Evolutionary conservation across 2,888 invertebrate genomes (phyloP), one percentile per base, ranked within the genome.

Genomic region (Zelleria hepariella): DNA sequence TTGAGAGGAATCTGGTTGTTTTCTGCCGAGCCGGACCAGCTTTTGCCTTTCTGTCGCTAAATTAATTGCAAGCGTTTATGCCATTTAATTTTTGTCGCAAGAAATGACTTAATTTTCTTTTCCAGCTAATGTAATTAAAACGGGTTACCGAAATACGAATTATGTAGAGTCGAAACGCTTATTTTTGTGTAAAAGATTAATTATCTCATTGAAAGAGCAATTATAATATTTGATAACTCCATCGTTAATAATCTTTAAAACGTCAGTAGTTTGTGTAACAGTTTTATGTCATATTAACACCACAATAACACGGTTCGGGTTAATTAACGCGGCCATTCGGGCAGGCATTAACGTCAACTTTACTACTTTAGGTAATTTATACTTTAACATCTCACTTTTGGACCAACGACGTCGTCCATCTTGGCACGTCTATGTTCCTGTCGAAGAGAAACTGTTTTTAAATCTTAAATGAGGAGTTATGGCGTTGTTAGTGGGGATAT

Each of bases 291-390:
- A 66, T 67, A 73, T 71, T 71, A 75, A 75, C 74, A 23, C 10
- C 56, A 42, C 47, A 27, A 56, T 56, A 26, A 74, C 74, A 70
- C 75, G 71, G 76, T 77, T 75, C 70, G 70, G 74, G 32, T 78
- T 85, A 84, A 86, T 86, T 84, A 85, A 81, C 78, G 73, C 70
- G 68, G 64, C 73, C 72, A 73, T 80, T 79, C 69, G 68, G 75
- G 68, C 71, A 69, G 65, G 68, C 78, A 82, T 86, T 77, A 86
- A 77, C 74, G 86, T 86, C 87, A 81, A 70, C 74, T 75, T 76
- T 75, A 80, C 76, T 18, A 26, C 15, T 26, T 20, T 8, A 51
- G 15, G 20, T 54, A 24, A 54, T 26, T 54, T 54, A 26, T 54
- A 24, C 24, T 26, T 54, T 26, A 42, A 42, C 32, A 42, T 15